phyloP scores from a whole-genome alignment of 2,113 vertebrate species.

The Mobula birostris region DNA sequence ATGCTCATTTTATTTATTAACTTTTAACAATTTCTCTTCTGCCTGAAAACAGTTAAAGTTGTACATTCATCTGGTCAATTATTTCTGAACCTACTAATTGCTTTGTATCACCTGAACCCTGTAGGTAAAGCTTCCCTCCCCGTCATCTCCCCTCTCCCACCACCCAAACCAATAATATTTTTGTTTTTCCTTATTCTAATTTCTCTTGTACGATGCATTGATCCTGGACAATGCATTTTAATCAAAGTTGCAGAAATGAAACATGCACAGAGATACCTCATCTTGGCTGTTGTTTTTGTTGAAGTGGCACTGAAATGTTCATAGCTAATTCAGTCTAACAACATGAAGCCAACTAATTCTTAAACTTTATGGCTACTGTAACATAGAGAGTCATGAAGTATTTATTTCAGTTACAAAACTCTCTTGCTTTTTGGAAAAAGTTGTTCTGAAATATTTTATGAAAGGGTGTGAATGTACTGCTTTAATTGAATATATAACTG shows the following conservation, averaged over 20 bases:
- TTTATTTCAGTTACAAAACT: slow-evolving; percentile 9
- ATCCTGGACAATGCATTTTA: background rate
- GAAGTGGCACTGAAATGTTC: background rate
- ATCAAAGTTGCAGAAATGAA: background rate
- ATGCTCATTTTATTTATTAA: background rate
- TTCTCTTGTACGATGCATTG: background rate
- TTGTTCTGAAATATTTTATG: background rate
- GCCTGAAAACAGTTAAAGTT: slow-evolving; percentile 31
- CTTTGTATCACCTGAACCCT: background rate
- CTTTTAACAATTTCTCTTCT: background rate
- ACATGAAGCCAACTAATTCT: background rate
- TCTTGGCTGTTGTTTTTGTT: background rate
- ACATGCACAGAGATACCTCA: background rate
- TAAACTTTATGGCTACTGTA: background rate
- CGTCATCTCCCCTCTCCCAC: too few species aligned
- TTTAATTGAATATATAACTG: slow-evolving; percentile 15
- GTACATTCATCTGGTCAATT: background rate
- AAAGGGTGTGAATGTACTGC: slow-evolving; percentile 17
- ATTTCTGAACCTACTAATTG: background rate
- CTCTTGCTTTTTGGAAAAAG: background rate
- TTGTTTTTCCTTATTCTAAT: background rate
- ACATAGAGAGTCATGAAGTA: background rate
- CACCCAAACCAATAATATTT: background rate
- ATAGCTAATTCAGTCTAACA: background rate
- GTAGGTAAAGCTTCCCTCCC: background rate